Evolutionary conservation across 2,797 vertebrate species (phyloP).

Genomic region (Poliocrania exsul): DNA sequence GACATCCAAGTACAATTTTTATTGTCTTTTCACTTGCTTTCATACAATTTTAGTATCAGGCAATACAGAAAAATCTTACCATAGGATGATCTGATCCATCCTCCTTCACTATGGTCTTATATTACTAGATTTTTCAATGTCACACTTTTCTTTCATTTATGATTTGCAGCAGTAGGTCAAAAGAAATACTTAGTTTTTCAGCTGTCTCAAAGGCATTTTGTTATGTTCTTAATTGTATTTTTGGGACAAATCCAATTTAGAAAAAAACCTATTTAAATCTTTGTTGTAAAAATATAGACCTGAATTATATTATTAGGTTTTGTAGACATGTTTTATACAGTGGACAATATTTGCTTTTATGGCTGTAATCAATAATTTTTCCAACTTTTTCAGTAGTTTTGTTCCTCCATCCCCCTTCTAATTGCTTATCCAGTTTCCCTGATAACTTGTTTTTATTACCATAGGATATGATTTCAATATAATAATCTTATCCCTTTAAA

Average conservation of each 20-base stretch:
- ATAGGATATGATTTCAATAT: background rate
- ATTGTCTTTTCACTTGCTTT: constrained; percentile 39
- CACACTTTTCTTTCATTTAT: background rate
- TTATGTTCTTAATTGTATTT: background rate
- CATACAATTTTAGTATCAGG: constrained; percentile 13
- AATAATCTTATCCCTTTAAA: background rate
- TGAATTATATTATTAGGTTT: background rate
- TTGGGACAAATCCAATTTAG: background rate
- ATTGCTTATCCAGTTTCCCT: background rate
- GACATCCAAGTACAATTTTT: constrained; percentile 20
- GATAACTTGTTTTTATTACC: background rate
- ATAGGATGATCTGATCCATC: background rate
- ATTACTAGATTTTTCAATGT: background rate
- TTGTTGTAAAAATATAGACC: background rate
- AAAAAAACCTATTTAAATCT: background rate
- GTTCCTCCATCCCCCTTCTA: background rate
- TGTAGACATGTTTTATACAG: background rate
- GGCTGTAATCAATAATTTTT: background rate
- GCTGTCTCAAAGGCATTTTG: background rate
- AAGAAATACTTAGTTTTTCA: background rate
- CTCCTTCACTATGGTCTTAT: background rate
- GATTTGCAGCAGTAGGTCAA: background rate
- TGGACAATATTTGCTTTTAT: background rate
- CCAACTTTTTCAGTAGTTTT: background rate
- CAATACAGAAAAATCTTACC: background rate